Evolutionary conservation across 2,797 vertebrate species (phyloP).

Genomic region (Lacerta agilis): DNA sequence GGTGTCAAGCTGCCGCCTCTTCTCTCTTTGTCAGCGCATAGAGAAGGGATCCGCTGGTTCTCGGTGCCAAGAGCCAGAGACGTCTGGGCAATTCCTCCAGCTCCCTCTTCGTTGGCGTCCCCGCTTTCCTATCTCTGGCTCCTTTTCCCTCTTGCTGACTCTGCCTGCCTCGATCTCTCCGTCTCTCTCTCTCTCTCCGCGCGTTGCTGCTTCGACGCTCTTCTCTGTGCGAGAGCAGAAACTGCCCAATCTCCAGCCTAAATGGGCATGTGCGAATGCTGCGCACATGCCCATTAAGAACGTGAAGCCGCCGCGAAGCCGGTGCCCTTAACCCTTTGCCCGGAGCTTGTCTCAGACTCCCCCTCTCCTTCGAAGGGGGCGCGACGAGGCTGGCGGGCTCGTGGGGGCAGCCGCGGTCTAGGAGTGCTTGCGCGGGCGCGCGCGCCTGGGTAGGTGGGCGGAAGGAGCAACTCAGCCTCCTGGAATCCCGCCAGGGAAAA

Average conservation of each 20-base stretch:
- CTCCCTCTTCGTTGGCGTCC: not conserved
- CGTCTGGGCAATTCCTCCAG: slow-evolving; percentile 27
- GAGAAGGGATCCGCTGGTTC: slow-evolving; percentile 4
- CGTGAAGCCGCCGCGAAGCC: slow-evolving; percentile 3
- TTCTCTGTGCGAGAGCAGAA: not conserved
- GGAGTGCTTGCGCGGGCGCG: not conserved
- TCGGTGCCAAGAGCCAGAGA: slow-evolving; percentile 19
- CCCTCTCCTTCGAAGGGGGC: not conserved
- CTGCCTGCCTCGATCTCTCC: not conserved
- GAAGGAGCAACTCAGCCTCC: not conserved
- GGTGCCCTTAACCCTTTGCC: slow-evolving; percentile 25
- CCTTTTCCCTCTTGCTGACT: no score
- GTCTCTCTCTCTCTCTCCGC: not conserved
- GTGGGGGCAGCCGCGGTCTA: no score
- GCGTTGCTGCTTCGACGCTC: slow-evolving; percentile 17
- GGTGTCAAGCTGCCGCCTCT: slow-evolving; percentile 26
- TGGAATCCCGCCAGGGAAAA: not conserved
- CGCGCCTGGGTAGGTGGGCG: not conserved
- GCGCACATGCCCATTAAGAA: slow-evolving; percentile 65
- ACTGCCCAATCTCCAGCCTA: slow-evolving; percentile 17
- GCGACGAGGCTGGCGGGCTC: not conserved
- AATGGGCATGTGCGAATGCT: slow-evolving; percentile 64
- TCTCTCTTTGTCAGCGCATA: slow-evolving; percentile 40
- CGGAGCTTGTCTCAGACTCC: not conserved
- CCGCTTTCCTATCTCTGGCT: not conserved